Evolutionary conservation across 2,113 vertebrate species (phyloP), one percentile per base, ranked within the genome.

Genomic region (Corapipo altera): DNA sequence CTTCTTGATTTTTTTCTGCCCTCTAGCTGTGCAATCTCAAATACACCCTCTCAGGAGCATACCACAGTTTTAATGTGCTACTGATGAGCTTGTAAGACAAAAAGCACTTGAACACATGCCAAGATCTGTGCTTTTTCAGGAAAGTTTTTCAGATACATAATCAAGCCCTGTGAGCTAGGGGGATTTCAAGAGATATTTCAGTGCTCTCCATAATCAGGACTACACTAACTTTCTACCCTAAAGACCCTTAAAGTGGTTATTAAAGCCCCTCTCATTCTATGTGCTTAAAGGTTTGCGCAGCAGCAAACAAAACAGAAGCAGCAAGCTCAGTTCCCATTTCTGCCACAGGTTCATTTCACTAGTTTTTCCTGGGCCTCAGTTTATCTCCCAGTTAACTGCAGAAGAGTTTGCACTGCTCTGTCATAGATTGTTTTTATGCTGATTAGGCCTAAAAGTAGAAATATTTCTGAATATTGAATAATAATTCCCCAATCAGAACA

Each of bases 1-100:
- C 74, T 92, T 88, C 88, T 96, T 95, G 92, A 96, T 37, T 90
- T 78, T 78, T 94, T 96, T 91, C 91, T 95, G 96, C 95, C 93
- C 96, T 95, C 90, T 95, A 94, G 95, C 93, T 95, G 93, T 65
- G 58, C 44, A 93, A 81, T 46, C 52, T 92, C 76, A 94, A 58
- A 91, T 17, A 73, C 13, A 61, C n/a, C 37, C 58, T 66, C 33
- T 58, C 33, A 66, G 75, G n/a, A 88, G 46, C 30, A 37, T 1
- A 52, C 4, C 33, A 84, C 79, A 57, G 4, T 78, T 75, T 73
- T 33, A 48, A 80, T 5, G 33, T 51, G 37, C 57, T 86, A 35
- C 5, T 61, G 55, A 79, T 74, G 15, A 90, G n/a, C n/a, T 64
- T 48, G 6, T 6, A 52, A 85, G 75, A 65, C 33, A 96, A 66